Evolutionary conservation across 2,113 vertebrate species (phyloP).

Genomic region (Apodemus speciosus): DNA sequence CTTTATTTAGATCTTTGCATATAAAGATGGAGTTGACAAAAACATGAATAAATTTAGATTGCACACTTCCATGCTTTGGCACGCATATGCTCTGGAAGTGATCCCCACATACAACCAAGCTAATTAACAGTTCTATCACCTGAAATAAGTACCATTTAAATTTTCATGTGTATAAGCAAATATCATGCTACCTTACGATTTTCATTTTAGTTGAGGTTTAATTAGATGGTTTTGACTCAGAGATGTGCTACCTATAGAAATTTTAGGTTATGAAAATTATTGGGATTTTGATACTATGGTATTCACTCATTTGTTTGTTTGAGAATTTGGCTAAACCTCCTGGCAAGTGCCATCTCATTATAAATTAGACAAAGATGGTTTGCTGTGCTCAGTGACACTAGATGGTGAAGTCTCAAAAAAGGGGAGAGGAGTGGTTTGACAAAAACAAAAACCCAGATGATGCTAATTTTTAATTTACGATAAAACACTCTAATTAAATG

Average conservation of each 20-base stretch:
- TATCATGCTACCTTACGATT: background rate
- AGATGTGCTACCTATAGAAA: background rate
- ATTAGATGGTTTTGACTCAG: background rate
- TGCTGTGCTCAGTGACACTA: background rate
- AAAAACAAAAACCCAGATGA: background rate
- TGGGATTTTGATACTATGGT: background rate
- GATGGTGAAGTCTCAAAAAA: background rate
- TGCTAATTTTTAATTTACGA: background rate
- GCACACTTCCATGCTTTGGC: background rate
- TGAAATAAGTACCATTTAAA: background rate
- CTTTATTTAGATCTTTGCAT: background rate
- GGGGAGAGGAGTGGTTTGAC: background rate
- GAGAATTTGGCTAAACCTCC: background rate
- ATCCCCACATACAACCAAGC: background rate
- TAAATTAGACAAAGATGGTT: background rate
- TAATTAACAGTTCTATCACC: background rate
- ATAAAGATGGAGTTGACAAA: background rate
- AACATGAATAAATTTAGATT: background rate
- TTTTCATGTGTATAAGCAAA: background rate
- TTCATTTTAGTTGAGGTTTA: background rate
- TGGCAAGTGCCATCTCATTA: background rate
- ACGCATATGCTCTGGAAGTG: background rate
- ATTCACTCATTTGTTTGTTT: background rate
- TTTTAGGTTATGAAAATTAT: background rate
- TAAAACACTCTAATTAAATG: background rate